These are phyloP conservation scores for Gerris buenoi DNA, from an alignment of 1,140 invertebrate species.

Conservation along the genomic window DNA sequence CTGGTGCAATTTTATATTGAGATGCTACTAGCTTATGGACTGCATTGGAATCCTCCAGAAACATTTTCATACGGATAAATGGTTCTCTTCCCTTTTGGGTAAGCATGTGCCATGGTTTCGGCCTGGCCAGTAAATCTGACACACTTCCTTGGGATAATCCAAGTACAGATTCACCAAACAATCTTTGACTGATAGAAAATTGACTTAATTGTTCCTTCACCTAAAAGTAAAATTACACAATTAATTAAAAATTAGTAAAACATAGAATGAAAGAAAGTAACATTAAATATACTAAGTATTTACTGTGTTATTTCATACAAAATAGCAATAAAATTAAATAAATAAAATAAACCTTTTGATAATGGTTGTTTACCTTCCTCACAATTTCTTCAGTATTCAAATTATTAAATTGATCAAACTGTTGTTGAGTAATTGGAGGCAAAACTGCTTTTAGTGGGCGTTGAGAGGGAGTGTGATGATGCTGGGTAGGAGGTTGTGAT, in stretches of 20 bases:
- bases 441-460: constrained; percentile 87
- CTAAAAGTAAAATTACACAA: constrained; percentile 31
- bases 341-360: too few species aligned
- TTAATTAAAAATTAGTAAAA: too few species aligned
- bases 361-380: constrained; percentile 54
- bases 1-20: constrained; percentile 93
- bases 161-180: constrained; percentile 94
- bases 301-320: too few species aligned
- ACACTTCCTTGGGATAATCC: constrained; percentile 92
- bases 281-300: too few species aligned
- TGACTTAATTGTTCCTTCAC: constrained; percentile 95
- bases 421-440: constrained; percentile 95
- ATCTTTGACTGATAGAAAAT: constrained; percentile 93
- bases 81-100: constrained; percentile 86
- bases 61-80: constrained; percentile 97
- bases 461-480: constrained; percentile 63
- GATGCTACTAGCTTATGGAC: constrained; percentile 90
- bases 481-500: constrained; percentile 71
- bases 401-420: constrained; percentile 96
- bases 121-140: constrained; percentile 81
- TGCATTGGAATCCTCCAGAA: constrained; percentile 90
- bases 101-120: constrained; percentile 94
- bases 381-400: constrained; percentile 98
- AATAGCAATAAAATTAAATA: too few species aligned
- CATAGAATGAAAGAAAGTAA: too few species aligned